Percentiles rank a stretch among this genome's conserved stretches.
phyloP scores from a whole-genome alignment of 2,888 invertebrate genomes.

The Macrosiphum euphorbiae region DNA sequence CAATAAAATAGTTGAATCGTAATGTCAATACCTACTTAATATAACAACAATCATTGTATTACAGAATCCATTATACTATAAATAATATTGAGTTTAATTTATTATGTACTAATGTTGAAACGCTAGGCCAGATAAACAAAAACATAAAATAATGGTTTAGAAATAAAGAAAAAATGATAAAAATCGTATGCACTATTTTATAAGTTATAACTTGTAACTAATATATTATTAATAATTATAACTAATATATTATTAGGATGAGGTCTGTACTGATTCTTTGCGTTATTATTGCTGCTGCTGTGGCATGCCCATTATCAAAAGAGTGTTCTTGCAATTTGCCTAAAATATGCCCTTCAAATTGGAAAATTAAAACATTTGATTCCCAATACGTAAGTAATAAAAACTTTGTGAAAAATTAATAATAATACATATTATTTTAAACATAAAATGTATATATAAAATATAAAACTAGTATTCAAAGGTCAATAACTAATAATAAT shows the following conservation, averaged over 20 bases:
- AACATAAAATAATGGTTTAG: neutral
- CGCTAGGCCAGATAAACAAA: neutral
- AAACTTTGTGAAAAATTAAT: neutral
- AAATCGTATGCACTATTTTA: neutral
- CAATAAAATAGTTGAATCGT: neutral
- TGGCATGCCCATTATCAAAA: neutral
- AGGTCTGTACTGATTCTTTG: conserved; percentile 4
- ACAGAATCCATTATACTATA: neutral
- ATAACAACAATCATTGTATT: neutral
- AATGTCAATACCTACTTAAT: neutral
- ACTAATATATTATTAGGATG: conserved; percentile 37
- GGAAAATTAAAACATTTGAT: neutral
- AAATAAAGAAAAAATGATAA: neutral
- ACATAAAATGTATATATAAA: neutral
- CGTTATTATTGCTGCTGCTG: neutral
- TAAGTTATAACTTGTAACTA: neutral
- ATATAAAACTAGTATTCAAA: neutral
- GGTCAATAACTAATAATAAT: neutral
- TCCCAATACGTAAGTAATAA: neutral
- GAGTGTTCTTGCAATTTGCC: neutral
- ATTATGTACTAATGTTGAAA: neutral
- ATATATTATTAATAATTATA: no score
- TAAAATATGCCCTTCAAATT: neutral
- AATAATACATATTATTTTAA: neutral
- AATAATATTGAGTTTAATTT: neutral